Evolutionary conservation across 2,888 invertebrate genomes (phyloP), one percentile per base, ranked within the genome.

Genomic region (Acleris sparsana): DNA sequence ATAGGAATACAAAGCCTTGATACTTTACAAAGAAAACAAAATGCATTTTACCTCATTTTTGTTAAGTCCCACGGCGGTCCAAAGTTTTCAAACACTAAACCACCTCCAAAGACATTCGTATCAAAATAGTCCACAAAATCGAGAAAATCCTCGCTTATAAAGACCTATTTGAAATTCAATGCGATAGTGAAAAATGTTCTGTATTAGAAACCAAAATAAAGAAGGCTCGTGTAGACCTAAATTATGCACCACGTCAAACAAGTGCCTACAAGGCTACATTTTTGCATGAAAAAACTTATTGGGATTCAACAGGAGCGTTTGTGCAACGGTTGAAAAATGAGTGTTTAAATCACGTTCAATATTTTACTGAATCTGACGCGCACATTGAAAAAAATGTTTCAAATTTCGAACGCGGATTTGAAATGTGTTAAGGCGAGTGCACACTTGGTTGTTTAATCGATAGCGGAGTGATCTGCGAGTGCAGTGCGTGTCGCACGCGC

Each of bases 151-250:
- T 80, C 83, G 83, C 79, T 88, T 92, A 89, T 92, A 91, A 87
- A 84, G 86, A 80, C 83, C 80, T 86, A 91, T 92, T 91, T 92
- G 90, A 85, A 90, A 87, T 90, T 92, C 92, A 92, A 92, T 89
- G 79, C 73, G 87, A 76, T 82, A 76, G 80, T 89, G 88, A 92
- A 89, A 91, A 89, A 91, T 92, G 83, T 72, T 74, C 79, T 75
- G 79, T 80, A 86, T 89, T 81, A 78, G 76, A 84, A 82, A 83
- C 76, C 72, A 76, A 87, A 85, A 85, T 85, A 80, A 73, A 74
- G 79, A 76, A 77, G 79, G 77, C 78, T 69, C 76, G 75, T 76
- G 68, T 68, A 69, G 62, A 72, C 48, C 73, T 79, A 82, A 82
- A 84, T 84, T 83, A 86, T 85, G 80, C 86, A 83, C 81, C 78